These are phyloP conservation scores for Callipepla squamata DNA, from an alignment of 2,113 vertebrate genomes.

Conservation along the genomic window DNA sequence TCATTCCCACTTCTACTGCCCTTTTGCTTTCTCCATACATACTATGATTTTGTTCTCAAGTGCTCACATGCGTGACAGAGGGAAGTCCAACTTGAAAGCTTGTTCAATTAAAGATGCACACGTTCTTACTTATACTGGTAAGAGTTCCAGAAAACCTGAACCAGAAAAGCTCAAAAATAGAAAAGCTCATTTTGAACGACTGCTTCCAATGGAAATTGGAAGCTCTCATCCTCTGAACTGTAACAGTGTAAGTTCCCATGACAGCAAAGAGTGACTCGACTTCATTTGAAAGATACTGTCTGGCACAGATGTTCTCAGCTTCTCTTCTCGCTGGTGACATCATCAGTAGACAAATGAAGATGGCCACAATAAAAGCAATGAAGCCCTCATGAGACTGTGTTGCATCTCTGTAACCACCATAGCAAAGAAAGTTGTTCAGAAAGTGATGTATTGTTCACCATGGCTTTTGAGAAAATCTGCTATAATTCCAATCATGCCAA, in stretches of 20 bases:
- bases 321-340: background rate
- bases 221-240: background rate
- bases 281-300: background rate
- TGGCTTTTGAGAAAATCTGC: background rate
- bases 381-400: background rate
- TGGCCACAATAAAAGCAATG: background rate
- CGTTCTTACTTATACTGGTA: background rate
- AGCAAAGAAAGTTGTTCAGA: fast-evolving
- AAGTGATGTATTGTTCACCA: background rate
- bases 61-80: background rate
- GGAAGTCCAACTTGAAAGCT: background rate
- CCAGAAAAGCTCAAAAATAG: background rate
- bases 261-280: background rate
- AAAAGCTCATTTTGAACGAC: background rate
- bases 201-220: background rate
- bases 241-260: background rate
- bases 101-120: background rate
- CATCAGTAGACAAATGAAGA: background rate
- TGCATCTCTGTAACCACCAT: background rate
- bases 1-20: background rate
- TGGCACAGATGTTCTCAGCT: background rate
- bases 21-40: background rate
- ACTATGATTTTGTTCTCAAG: background rate
- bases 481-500: background rate
- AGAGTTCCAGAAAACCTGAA: too few species aligned